Evolutionary conservation across 2,113 vertebrate species (phyloP).

Genomic region (Aspidoscelis tigris): DNA sequence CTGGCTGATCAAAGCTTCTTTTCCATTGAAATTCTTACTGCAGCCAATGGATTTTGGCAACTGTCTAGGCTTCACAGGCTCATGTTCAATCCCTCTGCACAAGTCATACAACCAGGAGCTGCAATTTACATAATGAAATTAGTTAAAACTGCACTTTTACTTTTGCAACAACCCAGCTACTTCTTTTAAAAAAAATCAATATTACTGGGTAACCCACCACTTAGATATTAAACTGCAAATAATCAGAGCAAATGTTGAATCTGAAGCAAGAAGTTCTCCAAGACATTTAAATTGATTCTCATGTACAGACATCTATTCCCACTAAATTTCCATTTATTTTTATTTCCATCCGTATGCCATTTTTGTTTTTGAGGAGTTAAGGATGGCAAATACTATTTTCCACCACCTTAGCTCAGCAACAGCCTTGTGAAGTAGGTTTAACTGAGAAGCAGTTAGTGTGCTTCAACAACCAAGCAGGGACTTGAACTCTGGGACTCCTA

Average conservation of each 20-base stretch:
- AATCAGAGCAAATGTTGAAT: background rate
- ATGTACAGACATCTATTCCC: background rate
- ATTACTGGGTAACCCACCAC: background rate
- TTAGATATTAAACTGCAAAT: background rate
- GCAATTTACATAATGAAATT: constrained; percentile 54
- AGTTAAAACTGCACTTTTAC: background rate
- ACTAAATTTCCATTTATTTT: too few relatives aligned
- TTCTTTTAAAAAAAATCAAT: background rate
- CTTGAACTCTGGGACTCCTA: too few relatives aligned
- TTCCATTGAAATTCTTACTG: constrained; percentile 94
- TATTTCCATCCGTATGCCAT: too few relatives aligned
- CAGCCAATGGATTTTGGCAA: constrained; percentile 94
- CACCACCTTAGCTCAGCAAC: too few relatives aligned
- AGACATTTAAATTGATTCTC: background rate
- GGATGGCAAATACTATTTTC: too few relatives aligned
- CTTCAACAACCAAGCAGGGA: too few relatives aligned
- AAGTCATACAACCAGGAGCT: constrained; percentile 92
- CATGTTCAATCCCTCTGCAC: constrained; percentile 94
- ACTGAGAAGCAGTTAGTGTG: too few relatives aligned
- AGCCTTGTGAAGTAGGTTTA: too few relatives aligned
- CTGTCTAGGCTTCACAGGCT: constrained; percentile 91
- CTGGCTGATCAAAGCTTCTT: constrained; percentile 81
- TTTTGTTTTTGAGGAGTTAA: too few relatives aligned
- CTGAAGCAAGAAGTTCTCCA: background rate
- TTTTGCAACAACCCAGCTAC: background rate